These are phyloP conservation scores for Acronicta aceris DNA, from an alignment of 2,888 invertebrate genomes.

Conservation along the genomic window DNA sequence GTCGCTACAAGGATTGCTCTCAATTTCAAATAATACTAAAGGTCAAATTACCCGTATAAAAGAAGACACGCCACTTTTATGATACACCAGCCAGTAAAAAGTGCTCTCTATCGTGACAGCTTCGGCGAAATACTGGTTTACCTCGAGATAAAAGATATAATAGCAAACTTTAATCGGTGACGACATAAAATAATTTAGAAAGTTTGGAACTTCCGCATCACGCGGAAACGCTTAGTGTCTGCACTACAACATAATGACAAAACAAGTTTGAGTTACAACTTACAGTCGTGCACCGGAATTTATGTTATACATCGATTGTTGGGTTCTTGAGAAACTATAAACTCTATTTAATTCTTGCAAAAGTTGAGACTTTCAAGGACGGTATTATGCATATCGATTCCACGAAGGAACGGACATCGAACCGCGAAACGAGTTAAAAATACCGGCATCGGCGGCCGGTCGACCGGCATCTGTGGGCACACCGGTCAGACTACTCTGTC, in stretches of 20 bases:
- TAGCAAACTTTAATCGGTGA: conserved; percentile 64
- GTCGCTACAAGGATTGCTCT: conserved; percentile 61
- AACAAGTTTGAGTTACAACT: conserved; percentile 80
- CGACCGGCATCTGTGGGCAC: conserved; percentile 86
- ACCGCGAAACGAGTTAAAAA: conserved; percentile 88
- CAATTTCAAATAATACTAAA: conserved; percentile 71
- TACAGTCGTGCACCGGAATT: conserved; percentile 69
- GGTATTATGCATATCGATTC: conserved; percentile 86
- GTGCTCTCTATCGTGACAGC: conserved; percentile 72
- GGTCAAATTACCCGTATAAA: conserved; percentile 71
- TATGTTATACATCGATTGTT: conserved; percentile 63
- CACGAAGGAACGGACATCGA: conserved; percentile 86
- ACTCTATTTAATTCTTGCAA: conserved; percentile 73
- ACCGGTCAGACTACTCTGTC: conserved; percentile 85
- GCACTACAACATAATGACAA: conserved; percentile 60
- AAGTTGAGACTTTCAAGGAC: conserved; percentile 80
- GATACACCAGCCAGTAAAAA: conserved; percentile 68
- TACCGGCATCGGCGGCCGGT: conserved; percentile 80
- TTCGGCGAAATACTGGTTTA: conserved; percentile 69
- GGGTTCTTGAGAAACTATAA: conserved; percentile 64
- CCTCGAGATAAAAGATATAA: conserved; percentile 59
- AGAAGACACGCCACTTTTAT: conserved; percentile 69
- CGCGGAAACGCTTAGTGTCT: conserved; percentile 57
- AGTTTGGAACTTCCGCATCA: conserved; percentile 67
- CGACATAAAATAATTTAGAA: conserved; percentile 71